Evolutionary conservation across 2,888 invertebrate species (phyloP).

Genomic region (Rambutsinella grinnellia): DNA sequence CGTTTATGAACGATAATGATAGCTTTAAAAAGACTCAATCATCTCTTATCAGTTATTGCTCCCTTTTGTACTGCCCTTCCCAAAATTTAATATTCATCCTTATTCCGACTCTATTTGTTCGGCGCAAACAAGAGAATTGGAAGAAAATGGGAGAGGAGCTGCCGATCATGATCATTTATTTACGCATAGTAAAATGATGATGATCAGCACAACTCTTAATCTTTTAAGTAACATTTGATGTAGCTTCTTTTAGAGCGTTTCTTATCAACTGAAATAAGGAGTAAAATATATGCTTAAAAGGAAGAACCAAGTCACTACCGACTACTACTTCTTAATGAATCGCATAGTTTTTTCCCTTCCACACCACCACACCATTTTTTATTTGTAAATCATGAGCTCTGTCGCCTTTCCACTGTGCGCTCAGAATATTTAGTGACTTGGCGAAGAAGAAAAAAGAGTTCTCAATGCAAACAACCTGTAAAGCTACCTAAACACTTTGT

Average conservation of each 20-base stretch:
- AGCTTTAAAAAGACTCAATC: background rate
- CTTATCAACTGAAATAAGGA: too few species aligned
- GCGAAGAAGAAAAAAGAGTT: too few species aligned
- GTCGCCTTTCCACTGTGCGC: too few species aligned
- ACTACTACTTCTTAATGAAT: too few species aligned
- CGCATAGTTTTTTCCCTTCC: too few species aligned
- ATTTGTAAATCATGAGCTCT: too few species aligned
- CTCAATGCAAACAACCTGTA: too few species aligned
- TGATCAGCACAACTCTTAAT: conserved; percentile 26
- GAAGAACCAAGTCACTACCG: too few species aligned
- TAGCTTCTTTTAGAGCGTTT: conserved; percentile 22
- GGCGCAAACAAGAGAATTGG: background rate
- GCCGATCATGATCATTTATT: background rate
- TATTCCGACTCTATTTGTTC: background rate
- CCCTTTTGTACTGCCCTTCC: background rate
- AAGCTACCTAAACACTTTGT: too few species aligned
- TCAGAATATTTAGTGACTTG: too few species aligned
- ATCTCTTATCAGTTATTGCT: conserved; percentile 25
- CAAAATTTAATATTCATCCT: background rate
- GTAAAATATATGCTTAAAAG: too few species aligned
- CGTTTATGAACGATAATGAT: background rate
- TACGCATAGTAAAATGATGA: background rate
- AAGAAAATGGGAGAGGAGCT: background rate
- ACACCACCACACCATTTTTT: too few species aligned
- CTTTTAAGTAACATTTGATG: conserved; percentile 46